Evolutionary conservation across 2,113 vertebrate species (phyloP), one percentile per base, ranked within the genome.

Genomic region (Geococcyx californianus): DNA sequence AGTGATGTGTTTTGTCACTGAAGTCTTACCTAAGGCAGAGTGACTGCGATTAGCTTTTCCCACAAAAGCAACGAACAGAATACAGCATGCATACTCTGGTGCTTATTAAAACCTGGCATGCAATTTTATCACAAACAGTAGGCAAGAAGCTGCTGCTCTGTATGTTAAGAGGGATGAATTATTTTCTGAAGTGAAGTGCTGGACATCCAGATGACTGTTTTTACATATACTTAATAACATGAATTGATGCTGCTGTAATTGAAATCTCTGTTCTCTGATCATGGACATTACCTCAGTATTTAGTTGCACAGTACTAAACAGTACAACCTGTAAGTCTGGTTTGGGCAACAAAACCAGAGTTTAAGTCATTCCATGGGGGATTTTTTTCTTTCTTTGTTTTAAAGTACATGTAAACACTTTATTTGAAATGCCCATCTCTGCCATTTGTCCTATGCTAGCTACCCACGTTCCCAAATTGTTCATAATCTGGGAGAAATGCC

Each of bases 81-180:
- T 11, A 31, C 2, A 1, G 24, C 0, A 0, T 40, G 2, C 19
- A 9, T 7, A 1, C 20, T 42, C 44, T 47, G 44, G 31, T 59
- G 85, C 20, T 10, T 21, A 63, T 0, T 52, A 19, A 67, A 62
- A 54, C 8, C 10, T 64, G 52, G n/a, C 3, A 11, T 34, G 7
- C 12, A 23, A 1, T 73, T 89, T 78, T 78, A 34, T 51, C 25
- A 25, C 13, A 29, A 29, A 11, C 3, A 36, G 10, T 5, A 34
- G 18, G 64, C 21, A 24, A 78, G 29, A 42, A 87, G 42, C 28
- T 92, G 25, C 67, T 38, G 40, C 64, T 70, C 28, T 11, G 3
- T 69, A n/a, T 72, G 93, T 52, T 67, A 75, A 84, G 74, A 80
- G 29, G 2, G 9, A 20, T 34, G 34, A 33, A 26, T 78, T 51